Conservation (phyloP, 2,113 vertebrate species). For the Stictonetta naevosa region DNA sequence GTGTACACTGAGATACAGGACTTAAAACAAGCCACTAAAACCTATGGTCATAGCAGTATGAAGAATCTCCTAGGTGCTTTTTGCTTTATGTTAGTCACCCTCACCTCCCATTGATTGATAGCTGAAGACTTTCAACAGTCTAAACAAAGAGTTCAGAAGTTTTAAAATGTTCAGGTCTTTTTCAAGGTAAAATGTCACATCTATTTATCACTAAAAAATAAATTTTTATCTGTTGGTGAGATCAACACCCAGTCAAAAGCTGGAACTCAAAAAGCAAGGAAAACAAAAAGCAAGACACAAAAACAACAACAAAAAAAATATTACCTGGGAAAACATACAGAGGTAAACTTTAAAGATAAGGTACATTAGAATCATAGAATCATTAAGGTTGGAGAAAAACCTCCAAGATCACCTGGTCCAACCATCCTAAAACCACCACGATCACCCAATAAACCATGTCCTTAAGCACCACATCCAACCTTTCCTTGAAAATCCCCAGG, state of each 20-base stretch:
- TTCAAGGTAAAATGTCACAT: conserved; percentile 8
- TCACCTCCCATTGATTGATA: not conserved
- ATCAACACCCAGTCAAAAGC: not conserved
- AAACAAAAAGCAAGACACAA: not conserved
- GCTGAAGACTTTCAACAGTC: not conserved
- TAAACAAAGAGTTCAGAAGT: not conserved
- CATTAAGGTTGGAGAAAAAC: too few species aligned
- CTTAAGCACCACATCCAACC: too few species aligned
- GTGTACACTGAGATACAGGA: not conserved
- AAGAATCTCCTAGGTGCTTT: not conserved
- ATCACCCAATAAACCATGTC: too few species aligned
- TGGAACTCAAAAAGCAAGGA: not conserved
- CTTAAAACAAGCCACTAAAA: not conserved
- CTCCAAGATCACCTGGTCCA: too few species aligned
- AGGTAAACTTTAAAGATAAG: not conserved
- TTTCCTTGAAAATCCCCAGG: too few species aligned
- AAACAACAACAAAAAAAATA: not conserved
- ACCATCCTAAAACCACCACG: too few species aligned
- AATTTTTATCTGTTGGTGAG: not conserved
- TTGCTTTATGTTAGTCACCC: not conserved
- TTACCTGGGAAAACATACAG: not conserved
- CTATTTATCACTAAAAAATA: conserved; percentile 13
- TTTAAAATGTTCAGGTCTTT: not conserved
- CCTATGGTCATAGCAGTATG: not conserved
- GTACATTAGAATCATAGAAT: not conserved